Conservation (phyloP, 2,888 invertebrate genomes). For the Dolichomitus sp. region DNA sequence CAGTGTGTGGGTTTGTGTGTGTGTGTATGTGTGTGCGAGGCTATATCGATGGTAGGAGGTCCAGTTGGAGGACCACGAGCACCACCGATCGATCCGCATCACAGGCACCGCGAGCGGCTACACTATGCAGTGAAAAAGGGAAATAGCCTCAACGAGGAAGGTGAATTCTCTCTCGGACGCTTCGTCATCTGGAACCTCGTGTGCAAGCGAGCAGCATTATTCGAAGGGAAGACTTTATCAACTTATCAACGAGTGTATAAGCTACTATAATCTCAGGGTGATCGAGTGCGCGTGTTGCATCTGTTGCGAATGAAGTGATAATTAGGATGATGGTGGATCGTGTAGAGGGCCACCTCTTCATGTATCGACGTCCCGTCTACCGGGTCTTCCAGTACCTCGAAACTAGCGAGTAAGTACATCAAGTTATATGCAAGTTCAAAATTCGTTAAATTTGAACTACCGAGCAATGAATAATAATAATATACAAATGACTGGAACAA, state of each 20-base stretch:
- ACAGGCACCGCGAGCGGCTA: neutral
- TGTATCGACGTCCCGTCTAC: conserved; percentile 93
- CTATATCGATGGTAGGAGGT: conserved; percentile 38
- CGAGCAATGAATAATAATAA: neutral
- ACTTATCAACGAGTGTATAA: neutral
- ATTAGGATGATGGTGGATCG: conserved; percentile 90
- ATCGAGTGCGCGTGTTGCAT: conserved; percentile 38
- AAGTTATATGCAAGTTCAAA: neutral
- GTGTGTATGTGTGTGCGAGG: neutral
- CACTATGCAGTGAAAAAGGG: conserved; percentile 41
- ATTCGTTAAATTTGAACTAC: neutral
- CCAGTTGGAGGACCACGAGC: conserved; percentile 29
- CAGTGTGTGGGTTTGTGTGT: too few species aligned
- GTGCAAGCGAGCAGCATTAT: neutral
- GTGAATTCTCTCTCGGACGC: neutral
- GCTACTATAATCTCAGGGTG: neutral
- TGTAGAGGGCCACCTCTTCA: conserved; percentile 92
- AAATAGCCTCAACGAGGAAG: conserved; percentile 27
- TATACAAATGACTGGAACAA: too few species aligned
- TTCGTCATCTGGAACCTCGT: neutral
- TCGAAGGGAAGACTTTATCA: neutral
- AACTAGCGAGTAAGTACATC: conserved; percentile 89
- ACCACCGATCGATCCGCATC: conserved; percentile 56
- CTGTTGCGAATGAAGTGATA: conserved; percentile 81
- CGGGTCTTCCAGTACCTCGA: conserved; percentile 94